phyloP scores from a whole-genome alignment of 1,140 invertebrate species.

The Notospermus geniculatus region DNA sequence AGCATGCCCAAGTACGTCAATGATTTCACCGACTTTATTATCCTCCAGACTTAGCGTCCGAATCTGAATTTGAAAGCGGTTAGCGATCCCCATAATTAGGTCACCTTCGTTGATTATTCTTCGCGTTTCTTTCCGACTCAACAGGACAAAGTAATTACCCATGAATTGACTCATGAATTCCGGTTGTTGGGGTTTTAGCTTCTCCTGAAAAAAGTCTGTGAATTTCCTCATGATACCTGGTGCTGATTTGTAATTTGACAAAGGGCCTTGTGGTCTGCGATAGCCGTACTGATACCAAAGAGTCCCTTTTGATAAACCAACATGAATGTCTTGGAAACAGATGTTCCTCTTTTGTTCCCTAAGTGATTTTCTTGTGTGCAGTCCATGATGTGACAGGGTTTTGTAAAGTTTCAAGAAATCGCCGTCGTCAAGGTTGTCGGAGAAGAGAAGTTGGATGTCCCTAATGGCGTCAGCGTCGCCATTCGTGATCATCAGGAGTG shows the following conservation, averaged over 20 bases:
- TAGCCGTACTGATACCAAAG: slow-evolving; percentile 63
- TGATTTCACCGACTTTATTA: slow-evolving; percentile 44
- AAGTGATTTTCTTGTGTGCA: slow-evolving; percentile 27
- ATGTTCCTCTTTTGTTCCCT: slow-evolving; percentile 19
- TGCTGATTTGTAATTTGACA: slow-evolving; percentile 26
- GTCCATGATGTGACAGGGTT: slow-evolving; percentile 25
- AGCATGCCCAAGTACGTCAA: slow-evolving; percentile 42
- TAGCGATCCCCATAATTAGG: slow-evolving; percentile 41
- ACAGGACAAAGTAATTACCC: slow-evolving; percentile 32
- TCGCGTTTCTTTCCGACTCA: slow-evolving; percentile 56
- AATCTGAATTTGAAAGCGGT: slow-evolving; percentile 39
- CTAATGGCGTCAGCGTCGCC: slow-evolving; percentile 9
- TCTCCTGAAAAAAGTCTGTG: slow-evolving; percentile 19
- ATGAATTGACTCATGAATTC: not conserved
- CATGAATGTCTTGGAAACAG: slow-evolving; percentile 54
- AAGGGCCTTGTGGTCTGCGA: slow-evolving; percentile 53
- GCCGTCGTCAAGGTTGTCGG: slow-evolving; percentile 30
- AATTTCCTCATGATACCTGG: slow-evolving; percentile 31
- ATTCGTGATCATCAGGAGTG: slow-evolving; percentile 36
- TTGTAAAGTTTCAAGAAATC: slow-evolving; percentile 40
- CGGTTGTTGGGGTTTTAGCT: slow-evolving; percentile 22
- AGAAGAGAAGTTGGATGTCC: slow-evolving; percentile 37
- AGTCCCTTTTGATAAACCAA: slow-evolving; percentile 54
- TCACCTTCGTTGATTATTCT: slow-evolving; percentile 58
- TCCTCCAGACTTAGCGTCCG: slow-evolving; percentile 41